phyloP scores from a whole-genome alignment of 2,113 vertebrate species.

The Tichodroma muraria region DNA sequence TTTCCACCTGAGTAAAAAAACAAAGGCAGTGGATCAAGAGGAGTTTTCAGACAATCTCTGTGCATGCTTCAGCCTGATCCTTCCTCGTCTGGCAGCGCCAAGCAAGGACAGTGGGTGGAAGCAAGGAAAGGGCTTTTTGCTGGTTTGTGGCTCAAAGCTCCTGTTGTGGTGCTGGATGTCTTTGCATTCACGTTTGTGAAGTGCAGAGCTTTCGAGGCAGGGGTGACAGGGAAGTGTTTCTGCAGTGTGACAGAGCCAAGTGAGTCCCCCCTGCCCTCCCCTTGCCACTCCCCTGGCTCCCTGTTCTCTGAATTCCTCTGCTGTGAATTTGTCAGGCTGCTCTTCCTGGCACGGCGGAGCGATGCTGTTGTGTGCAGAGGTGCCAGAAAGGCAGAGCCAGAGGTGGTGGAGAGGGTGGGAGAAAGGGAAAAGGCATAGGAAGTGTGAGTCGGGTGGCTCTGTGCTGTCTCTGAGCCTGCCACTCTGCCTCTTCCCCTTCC shows the following conservation, averaged over 20 bases:
- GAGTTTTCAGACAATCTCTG: background rate
- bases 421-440: background rate
- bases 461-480: background rate
- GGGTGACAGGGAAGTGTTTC: background rate
- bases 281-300: background rate
- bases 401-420: background rate
- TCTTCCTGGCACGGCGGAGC: background rate
- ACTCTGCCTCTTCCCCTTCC: background rate
- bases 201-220: background rate
- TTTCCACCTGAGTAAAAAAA: background rate
- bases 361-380: background rate
- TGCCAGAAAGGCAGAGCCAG: background rate
- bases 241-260: background rate
- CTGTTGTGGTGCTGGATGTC: background rate
- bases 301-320: background rate
- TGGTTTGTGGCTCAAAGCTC: background rate
- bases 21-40: background rate
- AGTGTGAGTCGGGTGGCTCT: background rate
- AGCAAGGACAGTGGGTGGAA: background rate
- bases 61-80: background rate
- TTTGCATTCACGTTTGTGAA: background rate
- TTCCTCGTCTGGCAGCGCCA: background rate
- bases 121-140: background rate
- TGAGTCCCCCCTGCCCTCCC: background rate
- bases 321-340: background rate